A percentile compares a stretch with the other conserved stretches of the same genome.
Conservation (phyloP, 2,888 invertebrate genomes). For the Itoplectis maculator region DNA sequence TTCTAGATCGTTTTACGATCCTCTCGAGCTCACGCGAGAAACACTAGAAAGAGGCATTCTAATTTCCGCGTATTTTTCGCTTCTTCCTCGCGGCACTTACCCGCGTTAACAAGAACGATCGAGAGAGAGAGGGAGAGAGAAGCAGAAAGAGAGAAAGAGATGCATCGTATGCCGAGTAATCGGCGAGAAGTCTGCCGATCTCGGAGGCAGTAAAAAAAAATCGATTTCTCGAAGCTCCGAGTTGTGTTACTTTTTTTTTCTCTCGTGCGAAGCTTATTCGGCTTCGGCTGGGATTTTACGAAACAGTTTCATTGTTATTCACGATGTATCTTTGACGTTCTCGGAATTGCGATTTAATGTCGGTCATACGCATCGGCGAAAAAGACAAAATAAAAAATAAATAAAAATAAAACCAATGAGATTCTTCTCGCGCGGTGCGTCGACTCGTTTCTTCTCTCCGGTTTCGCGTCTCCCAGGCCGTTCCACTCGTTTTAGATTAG, state of each 20-base stretch:
- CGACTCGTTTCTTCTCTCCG: conserved; percentile 8
- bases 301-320: conserved; percentile 77
- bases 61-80: conserved; percentile 15
- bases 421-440: conserved; percentile 8
- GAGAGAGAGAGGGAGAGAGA: background rate
- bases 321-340: conserved; percentile 64
- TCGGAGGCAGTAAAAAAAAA: conserved; percentile 26
- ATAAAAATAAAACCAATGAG: background rate
- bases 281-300: background rate
- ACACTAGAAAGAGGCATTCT: conserved; percentile 5
- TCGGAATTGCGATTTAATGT: conserved; percentile 79
- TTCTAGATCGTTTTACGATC: conserved; percentile 49
- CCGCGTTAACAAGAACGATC: conserved; percentile 11
- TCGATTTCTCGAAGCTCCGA: background rate
- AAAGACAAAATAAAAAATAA: no score
- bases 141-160: no score
- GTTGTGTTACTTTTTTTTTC: conserved; percentile 4
- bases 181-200: background rate
- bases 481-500: conserved; percentile 72
- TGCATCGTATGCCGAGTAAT: no score
- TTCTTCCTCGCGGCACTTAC: background rate
- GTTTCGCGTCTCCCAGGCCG: conserved; percentile 9
- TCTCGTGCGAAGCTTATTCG: background rate
- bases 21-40: conserved; percentile 13
- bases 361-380: conserved; percentile 71